Evolutionary conservation across 92 coral and sea anemone species (phyloP).

Genomic region (Bergia puertoricense): DNA sequence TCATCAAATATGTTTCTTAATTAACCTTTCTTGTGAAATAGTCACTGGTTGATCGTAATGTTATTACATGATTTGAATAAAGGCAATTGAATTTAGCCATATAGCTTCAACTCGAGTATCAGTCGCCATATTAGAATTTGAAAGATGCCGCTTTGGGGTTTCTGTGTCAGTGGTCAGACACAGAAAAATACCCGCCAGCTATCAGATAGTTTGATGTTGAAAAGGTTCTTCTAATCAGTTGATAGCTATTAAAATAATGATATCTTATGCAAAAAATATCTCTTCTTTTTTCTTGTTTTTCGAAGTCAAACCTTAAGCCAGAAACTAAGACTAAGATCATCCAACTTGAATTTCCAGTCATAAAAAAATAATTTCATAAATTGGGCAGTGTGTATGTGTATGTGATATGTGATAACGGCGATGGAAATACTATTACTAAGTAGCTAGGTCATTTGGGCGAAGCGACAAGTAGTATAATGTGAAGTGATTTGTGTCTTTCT

Average conservation of each 20-base stretch:
- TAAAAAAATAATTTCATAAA: not conserved
- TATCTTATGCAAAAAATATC: not conserved
- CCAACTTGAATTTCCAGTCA: not conserved
- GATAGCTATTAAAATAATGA: not conserved
- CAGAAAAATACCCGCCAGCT: not conserved
- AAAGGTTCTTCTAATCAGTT: not conserved
- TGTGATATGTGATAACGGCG: not conserved
- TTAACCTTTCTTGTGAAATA: not conserved
- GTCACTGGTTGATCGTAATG: not conserved
- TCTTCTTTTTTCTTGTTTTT: not conserved
- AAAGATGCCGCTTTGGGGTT: constrained; percentile 10
- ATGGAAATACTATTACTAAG: not conserved
- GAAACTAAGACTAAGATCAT: not conserved
- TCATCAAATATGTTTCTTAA: too few species aligned
- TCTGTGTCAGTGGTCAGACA: not conserved
- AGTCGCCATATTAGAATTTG: not conserved
- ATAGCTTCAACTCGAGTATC: not conserved
- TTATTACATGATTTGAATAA: not conserved
- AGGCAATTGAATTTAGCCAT: not conserved
- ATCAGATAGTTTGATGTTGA: not conserved
- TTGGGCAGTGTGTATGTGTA: not conserved
- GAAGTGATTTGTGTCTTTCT: not conserved
- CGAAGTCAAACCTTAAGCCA: not conserved
- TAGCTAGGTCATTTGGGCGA: not conserved
- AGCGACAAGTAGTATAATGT: not conserved